Evolutionary conservation across 1,140 invertebrate species (phyloP), one percentile per base, ranked within the genome.

Genomic region (Aphidius ervi): DNA sequence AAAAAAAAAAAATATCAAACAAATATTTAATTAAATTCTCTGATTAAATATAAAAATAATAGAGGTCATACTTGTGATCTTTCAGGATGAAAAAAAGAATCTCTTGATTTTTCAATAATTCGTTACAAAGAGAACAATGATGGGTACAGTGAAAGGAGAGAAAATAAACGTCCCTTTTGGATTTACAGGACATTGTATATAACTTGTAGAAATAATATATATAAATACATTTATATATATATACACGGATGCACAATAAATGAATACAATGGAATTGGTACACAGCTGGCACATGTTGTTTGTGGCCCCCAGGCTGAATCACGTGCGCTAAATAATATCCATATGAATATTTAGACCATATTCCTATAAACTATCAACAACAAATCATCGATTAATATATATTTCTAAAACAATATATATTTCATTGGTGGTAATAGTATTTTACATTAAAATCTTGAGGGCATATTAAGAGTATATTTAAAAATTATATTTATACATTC

Each of bases 261-360:
- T 46, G 58, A 54, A 60, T 46, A 60, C 58, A 60, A 60, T 60
- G 43, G 50, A 60, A 60, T 49, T 60, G 50, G 58, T 60, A 60
- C 58, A 60, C 58, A 60, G 58, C 58, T 60, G 58, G 58, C 58
- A 58, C 47, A 58, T 58, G 48, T 20, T 53, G 46, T 39, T 31
- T 20, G 20, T 39, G 31, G 23, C 31, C 49, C 31, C 49, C 39
- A 39, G 23, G 52, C 10, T 54, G 39, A n/a, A 9, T 10, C 52
- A 42, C 40, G 52, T 54, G 52, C 5, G 50, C 42, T 5, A 43
- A 37, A 52, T 23, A 39, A 4, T 16, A 16, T 5, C 40, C 16
- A 37, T 40, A 54, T 54, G 52, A 54, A 54, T 54, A 54, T 41
- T 54, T 42, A 42, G 39, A 41, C 52, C 41, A 52, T 9, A 54